These are phyloP conservation scores for Menidia menidia DNA, from an alignment of 2,797 vertebrate genomes.

Conservation along the genomic window DNA sequence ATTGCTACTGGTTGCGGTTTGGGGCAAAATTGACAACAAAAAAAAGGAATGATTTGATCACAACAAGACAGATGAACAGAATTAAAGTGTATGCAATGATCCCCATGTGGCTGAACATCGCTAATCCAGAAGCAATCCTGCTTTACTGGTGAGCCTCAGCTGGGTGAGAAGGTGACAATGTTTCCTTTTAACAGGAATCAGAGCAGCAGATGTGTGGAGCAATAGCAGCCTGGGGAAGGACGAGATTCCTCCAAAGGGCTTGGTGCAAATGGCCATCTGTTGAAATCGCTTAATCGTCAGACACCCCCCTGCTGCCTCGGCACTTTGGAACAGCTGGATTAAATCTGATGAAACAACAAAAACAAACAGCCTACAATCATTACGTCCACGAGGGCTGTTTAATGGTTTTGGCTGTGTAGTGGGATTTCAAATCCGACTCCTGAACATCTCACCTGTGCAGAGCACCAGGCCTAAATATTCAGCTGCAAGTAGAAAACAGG, in stretches of 20 bases:
- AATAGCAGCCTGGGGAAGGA: constrained; percentile 55
- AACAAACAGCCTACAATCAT: constrained; percentile 17
- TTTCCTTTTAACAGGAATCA: constrained; percentile 51
- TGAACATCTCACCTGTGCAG: constrained; percentile 28
- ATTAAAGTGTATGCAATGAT: constrained; percentile 20
- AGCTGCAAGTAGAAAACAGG: constrained; percentile 9
- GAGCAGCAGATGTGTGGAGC: constrained; percentile 60
- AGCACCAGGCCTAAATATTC: constrained; percentile 33
- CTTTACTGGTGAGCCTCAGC: background rate
- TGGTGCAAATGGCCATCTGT: constrained; percentile 59
- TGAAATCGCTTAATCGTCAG: constrained; percentile 31
- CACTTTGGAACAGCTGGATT: constrained; percentile 37
- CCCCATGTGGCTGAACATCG: background rate
- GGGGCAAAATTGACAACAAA: background rate
- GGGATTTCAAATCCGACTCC: constrained; percentile 34
- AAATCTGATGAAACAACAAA: constrained; percentile 20
- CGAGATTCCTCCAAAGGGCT: constrained; percentile 58
- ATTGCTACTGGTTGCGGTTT: constrained; percentile 24
- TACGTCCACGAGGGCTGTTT: constrained; percentile 1
- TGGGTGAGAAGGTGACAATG: constrained; percentile 7
- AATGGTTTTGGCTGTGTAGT: constrained; percentile 10
- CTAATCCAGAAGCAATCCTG: constrained; percentile 48
- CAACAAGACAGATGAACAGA: constrained; percentile 1
- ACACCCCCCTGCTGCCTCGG: constrained; percentile 28
- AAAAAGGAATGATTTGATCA: background rate